phyloP scores from a whole-genome alignment of 2,113 vertebrate species.

The Rhea pennata region DNA sequence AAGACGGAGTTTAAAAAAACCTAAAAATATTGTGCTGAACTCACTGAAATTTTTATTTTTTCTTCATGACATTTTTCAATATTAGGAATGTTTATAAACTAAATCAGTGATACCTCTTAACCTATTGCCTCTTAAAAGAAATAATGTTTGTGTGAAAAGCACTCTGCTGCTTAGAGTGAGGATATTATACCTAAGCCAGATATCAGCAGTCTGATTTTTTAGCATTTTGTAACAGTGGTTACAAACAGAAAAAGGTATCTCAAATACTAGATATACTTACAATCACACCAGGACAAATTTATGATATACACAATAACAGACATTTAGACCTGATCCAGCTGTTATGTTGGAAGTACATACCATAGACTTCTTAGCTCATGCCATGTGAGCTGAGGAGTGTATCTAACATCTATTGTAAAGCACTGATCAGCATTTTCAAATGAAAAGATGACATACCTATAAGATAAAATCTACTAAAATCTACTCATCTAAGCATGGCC shows the following conservation, averaged over 20 bases:
- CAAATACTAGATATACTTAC: background rate
- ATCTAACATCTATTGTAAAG: background rate
- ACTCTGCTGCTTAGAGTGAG: background rate
- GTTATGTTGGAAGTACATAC: background rate
- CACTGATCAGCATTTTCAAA: background rate
- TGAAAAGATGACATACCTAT: background rate
- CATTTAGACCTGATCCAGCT: background rate
- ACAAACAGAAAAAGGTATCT: background rate
- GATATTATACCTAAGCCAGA: background rate
- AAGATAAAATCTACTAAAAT: background rate
- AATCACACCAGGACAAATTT: background rate
- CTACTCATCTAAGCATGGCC: accelerated
- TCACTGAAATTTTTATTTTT: background rate
- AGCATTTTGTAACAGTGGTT: background rate
- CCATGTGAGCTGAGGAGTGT: background rate
- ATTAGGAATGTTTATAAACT: background rate
- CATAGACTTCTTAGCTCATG: background rate
- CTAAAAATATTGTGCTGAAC: background rate
- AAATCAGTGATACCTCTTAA: background rate
- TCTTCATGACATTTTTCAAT: background rate
- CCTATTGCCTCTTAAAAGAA: background rate
- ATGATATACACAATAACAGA: background rate
- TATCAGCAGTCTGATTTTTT: background rate
- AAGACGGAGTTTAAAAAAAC: background rate
- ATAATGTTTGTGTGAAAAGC: background rate